Conservation (phyloP, 2,797 vertebrate genomes). For the Chloroceryle amazona region DNA sequence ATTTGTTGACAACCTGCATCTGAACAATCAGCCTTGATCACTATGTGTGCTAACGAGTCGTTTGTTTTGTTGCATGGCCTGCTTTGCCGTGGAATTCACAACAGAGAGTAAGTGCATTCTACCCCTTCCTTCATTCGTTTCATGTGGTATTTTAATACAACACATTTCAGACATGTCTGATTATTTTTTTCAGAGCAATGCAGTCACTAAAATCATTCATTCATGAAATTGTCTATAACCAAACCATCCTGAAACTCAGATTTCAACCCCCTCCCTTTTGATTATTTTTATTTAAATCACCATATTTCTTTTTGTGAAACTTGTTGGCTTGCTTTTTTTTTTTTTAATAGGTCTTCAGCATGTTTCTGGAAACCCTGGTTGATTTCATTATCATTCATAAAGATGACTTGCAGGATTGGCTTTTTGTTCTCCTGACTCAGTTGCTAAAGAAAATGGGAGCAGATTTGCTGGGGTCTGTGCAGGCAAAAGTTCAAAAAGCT, state of each 20-base stretch:
- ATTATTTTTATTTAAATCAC: background rate
- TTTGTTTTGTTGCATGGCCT: constrained; percentile 95
- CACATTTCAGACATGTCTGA: background rate
- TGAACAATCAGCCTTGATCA: constrained; percentile 62
- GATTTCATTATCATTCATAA: constrained; percentile 96
- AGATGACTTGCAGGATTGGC: constrained; percentile 97
- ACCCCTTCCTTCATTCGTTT: constrained; percentile 52
- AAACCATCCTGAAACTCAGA: constrained; percentile 18
- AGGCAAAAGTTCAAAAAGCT: constrained; percentile 97
- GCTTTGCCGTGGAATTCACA: constrained; percentile 94
- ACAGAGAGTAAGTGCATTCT: constrained; percentile 96
- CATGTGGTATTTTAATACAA: constrained; percentile 47
- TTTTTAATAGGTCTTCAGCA: constrained; percentile 92
- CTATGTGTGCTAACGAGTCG: constrained; percentile 81
- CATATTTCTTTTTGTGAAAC: background rate
- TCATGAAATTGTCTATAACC: constrained; percentile 45
- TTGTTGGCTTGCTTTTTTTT: background rate
- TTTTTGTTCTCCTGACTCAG: constrained; percentile 95
- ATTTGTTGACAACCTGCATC: constrained; percentile 71
- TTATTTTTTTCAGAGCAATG: background rate
- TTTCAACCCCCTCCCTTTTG: background rate
- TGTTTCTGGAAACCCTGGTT: constrained; percentile 98
- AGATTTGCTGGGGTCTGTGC: constrained; percentile 94
- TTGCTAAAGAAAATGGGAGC: constrained; percentile 98
- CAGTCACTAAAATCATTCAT: constrained; percentile 51